These are phyloP conservation scores for Bellardia pandia DNA, from an alignment of 2,888 invertebrate species.

Conservation along the genomic window DNA sequence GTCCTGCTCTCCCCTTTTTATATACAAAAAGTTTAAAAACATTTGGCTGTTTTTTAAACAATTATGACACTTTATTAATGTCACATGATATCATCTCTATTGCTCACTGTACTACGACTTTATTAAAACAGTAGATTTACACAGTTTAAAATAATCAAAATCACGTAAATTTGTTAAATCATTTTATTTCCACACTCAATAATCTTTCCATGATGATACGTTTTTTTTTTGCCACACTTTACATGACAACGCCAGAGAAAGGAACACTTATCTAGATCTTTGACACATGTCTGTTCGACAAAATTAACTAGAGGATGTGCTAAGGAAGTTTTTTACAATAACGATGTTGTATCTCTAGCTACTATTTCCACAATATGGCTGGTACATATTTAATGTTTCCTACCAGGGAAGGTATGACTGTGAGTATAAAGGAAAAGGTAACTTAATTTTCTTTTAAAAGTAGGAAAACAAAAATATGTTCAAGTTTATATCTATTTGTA, in stretches of 20 bases:
- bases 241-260: conserved; percentile 3
- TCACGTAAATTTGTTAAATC: conserved; percentile 72
- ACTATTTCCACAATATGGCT: not conserved
- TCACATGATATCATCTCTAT: conserved; percentile 53
- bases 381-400: not conserved
- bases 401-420: not conserved
- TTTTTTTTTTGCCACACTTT: not conserved
- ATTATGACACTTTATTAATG: conserved; percentile 71
- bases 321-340: conserved; percentile 60
- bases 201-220: conserved; percentile 49
- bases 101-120: conserved; percentile 6
- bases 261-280: conserved; percentile 74
- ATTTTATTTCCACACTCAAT: conserved; percentile 46
- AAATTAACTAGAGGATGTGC: conserved; percentile 62
- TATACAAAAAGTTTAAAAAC: not conserved
- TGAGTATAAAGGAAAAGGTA: not conserved
- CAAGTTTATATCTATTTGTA: not conserved
- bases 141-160: conserved; percentile 64
- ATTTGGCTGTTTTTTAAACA: not conserved
- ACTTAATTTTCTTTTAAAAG: conserved; percentile 2
- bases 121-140: conserved; percentile 59
- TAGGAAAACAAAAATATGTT: not conserved
- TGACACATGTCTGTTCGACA: conserved; percentile 73
- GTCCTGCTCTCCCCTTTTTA: not conserved
- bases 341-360: conserved; percentile 30